A percentile compares a stretch with the other conserved stretches of the same genome.
These are phyloP conservation scores for Phymorhynchus buccinoides DNA, from an alignment of 1,140 invertebrate species.

Conservation along the genomic window DNA sequence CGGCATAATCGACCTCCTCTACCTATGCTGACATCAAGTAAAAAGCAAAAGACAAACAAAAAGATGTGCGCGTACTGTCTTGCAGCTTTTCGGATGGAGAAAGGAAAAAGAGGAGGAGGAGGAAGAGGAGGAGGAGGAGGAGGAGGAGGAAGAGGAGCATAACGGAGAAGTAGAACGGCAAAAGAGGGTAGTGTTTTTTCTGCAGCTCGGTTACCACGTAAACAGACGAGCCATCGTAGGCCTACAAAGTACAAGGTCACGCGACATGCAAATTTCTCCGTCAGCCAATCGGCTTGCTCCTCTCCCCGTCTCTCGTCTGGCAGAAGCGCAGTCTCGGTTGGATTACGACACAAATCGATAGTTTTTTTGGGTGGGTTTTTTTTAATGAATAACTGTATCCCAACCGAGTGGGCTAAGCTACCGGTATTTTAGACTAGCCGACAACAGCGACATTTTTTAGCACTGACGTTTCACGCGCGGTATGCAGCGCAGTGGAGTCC, in stretches of 20 bases:
- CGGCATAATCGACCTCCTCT: background rate
- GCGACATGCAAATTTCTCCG: background rate
- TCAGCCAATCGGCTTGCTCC: background rate
- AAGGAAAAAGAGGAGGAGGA: background rate
- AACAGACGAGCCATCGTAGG: background rate
- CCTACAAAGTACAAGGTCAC: conserved; percentile 4
- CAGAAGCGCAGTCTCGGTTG: background rate
- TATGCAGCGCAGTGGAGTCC: no score
- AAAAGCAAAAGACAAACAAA: no score
- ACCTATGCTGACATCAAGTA: conserved; percentile 1
- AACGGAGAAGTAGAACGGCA: no score
- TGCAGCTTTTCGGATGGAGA: background rate
- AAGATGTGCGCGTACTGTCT: background rate
- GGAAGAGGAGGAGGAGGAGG: background rate
- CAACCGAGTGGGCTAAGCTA: background rate
- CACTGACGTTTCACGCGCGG: no score
- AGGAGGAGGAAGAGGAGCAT: background rate
- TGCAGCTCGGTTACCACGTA: background rate
- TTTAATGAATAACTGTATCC: no score
- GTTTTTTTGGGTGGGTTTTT: background rate
- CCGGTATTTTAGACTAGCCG: background rate
- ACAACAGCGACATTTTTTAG: background rate
- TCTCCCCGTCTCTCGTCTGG: background rate
- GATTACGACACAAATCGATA: background rate
- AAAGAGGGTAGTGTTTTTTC: no score